Conservation (phyloP, 2,797 vertebrate genomes). For the Urocyon cinereoargenteus region DNA sequence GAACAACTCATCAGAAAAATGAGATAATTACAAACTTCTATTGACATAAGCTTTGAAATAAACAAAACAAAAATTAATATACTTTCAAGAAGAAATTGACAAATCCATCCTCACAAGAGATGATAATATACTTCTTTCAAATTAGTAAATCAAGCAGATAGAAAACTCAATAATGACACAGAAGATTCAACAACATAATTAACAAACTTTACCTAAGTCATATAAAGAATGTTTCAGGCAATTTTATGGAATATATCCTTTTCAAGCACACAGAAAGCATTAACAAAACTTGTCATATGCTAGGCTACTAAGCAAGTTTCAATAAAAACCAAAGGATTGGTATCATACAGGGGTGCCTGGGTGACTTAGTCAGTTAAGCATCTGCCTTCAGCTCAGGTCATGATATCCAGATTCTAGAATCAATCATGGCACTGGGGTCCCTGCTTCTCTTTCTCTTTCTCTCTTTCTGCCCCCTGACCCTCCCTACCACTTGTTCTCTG, state of each 20-base stretch:
- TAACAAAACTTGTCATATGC: background rate
- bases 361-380: too few species aligned
- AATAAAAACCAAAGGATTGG: background rate
- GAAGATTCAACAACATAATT: background rate
- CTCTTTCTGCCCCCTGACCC: too few species aligned
- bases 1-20: background rate
- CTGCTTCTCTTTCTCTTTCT: too few species aligned
- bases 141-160: background rate
- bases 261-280: background rate
- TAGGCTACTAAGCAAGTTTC: background rate
- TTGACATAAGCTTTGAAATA: background rate
- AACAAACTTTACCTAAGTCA: background rate
- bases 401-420: too few species aligned
- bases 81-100: constrained; percentile 7
- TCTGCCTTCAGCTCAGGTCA: too few species aligned
- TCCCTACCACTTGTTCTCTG: too few species aligned
- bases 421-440: too few species aligned
- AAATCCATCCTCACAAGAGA: background rate
- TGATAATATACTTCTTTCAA: background rate
- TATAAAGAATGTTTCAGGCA: background rate
- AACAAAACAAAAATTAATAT: background rate
- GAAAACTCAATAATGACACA: background rate
- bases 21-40: background rate
- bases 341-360: background rate
- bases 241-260: background rate